phyloP scores from a whole-genome alignment of 1,140 invertebrate genomes.

The Drosophila mayri region DNA sequence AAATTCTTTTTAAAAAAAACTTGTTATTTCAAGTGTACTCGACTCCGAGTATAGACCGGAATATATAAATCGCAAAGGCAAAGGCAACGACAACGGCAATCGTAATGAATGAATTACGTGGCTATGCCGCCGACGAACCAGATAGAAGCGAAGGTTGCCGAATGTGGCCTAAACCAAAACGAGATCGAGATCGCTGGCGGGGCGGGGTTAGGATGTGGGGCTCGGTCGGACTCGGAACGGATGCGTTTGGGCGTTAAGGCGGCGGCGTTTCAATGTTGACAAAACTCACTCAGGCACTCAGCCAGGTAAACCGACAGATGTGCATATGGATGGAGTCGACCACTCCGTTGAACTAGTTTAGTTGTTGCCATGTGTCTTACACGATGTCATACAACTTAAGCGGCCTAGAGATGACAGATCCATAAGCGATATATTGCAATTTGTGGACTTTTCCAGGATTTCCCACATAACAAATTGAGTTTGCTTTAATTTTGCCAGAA shows the following conservation, averaged over 20 bases:
- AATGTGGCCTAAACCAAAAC: constrained; percentile 56
- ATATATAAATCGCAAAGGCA: constrained; percentile 76
- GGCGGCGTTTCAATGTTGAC: constrained; percentile 76
- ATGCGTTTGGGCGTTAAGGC: constrained; percentile 79
- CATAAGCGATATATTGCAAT: constrained; percentile 31
- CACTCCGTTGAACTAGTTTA: constrained; percentile 68
- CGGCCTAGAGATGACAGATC: constrained; percentile 60
- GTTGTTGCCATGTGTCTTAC: constrained; percentile 68
- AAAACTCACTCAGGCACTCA: constrained; percentile 70
- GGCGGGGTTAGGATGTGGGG: constrained; percentile 6
- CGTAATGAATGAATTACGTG: constrained; percentile 77
- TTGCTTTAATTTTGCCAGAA: background rate
- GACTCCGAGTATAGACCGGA: constrained; percentile 49
- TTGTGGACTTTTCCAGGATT: constrained; percentile 10
- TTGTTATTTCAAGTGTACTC: constrained; percentile 3
- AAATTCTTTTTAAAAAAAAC: background rate
- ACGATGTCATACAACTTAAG: constrained; percentile 57
- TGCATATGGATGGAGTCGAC: constrained; percentile 43
- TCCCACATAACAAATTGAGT: background rate
- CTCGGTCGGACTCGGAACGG: constrained; percentile 53
- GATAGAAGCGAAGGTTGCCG: constrained; percentile 70
- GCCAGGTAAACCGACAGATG: constrained; percentile 36
- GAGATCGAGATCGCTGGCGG: constrained; percentile 57
- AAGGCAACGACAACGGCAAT: constrained; percentile 44
- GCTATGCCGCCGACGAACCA: constrained; percentile 58